Conservation (phyloP, 2,888 invertebrate species). For the Cotesia congregata region DNA sequence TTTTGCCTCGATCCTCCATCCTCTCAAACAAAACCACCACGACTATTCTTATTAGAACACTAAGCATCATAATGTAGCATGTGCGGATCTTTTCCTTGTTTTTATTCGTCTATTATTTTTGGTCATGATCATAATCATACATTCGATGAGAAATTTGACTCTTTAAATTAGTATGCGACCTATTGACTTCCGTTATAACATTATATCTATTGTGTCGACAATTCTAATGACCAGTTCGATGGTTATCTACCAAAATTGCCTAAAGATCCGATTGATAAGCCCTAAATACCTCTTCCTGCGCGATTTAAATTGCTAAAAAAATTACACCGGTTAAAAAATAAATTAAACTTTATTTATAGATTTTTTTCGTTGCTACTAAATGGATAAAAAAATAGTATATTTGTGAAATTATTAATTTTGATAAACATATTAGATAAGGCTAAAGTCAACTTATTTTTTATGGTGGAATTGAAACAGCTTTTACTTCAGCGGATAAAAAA, state of each 20-base stretch:
- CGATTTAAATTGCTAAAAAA: neutral
- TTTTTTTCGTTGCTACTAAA: neutral
- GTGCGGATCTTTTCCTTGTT: neutral
- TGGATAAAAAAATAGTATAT: neutral
- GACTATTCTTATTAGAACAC: neutral
- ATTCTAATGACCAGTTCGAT: constrained; percentile 14
- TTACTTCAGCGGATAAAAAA: neutral
- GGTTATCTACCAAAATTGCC: constrained; percentile 3
- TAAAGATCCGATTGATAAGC: constrained; percentile 12
- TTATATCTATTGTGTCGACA: neutral
- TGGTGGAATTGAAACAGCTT: neutral
- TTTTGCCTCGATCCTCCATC: constrained; percentile 14
- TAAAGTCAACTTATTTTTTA: neutral
- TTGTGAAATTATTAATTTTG: neutral
- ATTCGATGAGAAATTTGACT: constrained; percentile 17
- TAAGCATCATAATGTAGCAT: constrained; percentile 15
- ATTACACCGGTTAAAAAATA: neutral
- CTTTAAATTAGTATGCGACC: constrained; percentile 18
- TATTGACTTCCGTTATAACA: neutral
- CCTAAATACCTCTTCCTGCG: constrained; percentile 9
- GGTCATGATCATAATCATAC: constrained; percentile 6
- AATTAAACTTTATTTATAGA: neutral
- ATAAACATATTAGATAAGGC: neutral
- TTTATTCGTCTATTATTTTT: neutral
- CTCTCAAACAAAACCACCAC: neutral